phyloP scores from a whole-genome alignment of 2,888 invertebrate species.

The Cephus nigrinus region DNA sequence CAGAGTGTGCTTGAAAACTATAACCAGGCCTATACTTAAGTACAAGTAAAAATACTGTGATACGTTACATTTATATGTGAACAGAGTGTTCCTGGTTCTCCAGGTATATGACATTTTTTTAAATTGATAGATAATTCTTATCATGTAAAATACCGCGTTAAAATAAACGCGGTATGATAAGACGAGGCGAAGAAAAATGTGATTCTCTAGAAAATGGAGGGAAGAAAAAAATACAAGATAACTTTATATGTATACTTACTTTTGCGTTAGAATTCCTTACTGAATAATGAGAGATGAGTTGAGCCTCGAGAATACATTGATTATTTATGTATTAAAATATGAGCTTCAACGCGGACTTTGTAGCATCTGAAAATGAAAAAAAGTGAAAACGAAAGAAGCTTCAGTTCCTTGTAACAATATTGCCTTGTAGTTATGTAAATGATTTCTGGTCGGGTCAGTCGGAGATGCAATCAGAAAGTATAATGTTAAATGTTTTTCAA shows the following conservation, averaged over 20 bases:
- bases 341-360: conserved; percentile 1
- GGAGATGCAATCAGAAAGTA: background rate
- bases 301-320: background rate
- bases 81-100: background rate
- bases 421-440: conserved; percentile 31
- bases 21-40: background rate
- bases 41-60: conserved; percentile 9
- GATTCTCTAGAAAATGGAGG: background rate
- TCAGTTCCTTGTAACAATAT: conserved; percentile 44
- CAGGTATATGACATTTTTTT: background rate
- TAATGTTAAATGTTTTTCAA: conserved; percentile 3
- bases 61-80: conserved; percentile 5
- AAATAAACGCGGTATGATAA: background rate
- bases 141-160: background rate
- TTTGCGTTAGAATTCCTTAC: background rate
- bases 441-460: conserved; percentile 8
- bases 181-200: background rate
- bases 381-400: conserved; percentile 26
- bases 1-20: conserved; percentile 3
- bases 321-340: background rate
- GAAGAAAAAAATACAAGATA: background rate
- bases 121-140: background rate
- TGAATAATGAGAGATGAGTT: background rate
- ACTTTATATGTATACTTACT: background rate
- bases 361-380: conserved; percentile 5